Base-by-base conservation (phyloP, 1,140 invertebrate genomes). In the Drosophila lini region DNA sequence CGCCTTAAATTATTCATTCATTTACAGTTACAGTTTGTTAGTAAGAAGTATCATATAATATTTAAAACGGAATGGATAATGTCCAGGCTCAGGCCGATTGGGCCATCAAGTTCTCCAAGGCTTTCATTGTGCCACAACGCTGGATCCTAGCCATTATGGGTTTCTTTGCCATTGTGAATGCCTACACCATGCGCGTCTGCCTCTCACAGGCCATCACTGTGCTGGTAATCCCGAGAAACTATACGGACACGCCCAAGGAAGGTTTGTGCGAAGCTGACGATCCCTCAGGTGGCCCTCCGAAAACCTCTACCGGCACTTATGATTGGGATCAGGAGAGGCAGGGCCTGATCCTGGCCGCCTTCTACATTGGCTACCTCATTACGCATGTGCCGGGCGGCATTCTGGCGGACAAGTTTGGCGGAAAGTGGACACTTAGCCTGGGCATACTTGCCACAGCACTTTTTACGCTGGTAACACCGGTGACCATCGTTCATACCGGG, bases 321-420 rank as follows among this genome's bases (percentile, higher is more conserved):
- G 7, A 50, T 0, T 89, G 84, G 84, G 45, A 36, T 0, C 63
- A 83, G 16, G 2, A 50, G 22, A 2, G 42, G 42, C 76, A 86
- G 9, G 67, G 76, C 0, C 3, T 48, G 3, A 90, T 96, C 1
- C 94, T 94, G 32, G 94, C 95, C 0, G 40, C 56, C 3, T 96
- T 96, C 76, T 96, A 95, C 81, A 95, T 95, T 92, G 96, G 96
- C 0, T 97, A 96, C 76, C 93, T 96, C 1, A 68, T 96, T 0
- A 95, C 95, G 0, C 96, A 96, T 77, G 60, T 96, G 3, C 96
- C 96, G 0, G 96, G 96, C 0, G 96, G 96, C 0, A 93, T 96
- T 71, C 80, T 97, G 44, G 95, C 96, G 1, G 96, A 97, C 76
- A 93, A 93, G 55, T 97, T 96, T 68, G 95, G 95, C 0, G 96